phyloP scores from a whole-genome alignment of 2,113 vertebrate species.

The Oenanthe melanoleuca region DNA sequence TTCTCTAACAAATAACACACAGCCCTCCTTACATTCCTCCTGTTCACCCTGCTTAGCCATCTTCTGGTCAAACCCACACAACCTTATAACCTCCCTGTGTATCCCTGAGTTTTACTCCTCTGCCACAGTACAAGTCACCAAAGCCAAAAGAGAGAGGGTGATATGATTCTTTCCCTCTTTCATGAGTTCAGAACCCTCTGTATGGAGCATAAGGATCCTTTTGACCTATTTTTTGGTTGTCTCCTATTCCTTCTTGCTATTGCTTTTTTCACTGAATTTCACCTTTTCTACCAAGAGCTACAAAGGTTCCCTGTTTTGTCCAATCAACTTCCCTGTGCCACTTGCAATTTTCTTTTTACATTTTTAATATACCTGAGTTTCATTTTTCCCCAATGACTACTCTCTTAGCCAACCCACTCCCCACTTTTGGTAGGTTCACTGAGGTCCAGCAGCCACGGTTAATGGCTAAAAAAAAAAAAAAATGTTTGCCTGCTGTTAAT shows the following conservation, averaged over 20 bases:
- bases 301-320: not conserved
- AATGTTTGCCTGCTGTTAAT: slow-evolving; percentile 57
- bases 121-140: not conserved
- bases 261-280: not conserved
- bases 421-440: not conserved
- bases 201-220: not conserved
- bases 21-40: not conserved
- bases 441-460: slow-evolving; percentile 15
- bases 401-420: not conserved
- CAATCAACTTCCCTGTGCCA: not conserved
- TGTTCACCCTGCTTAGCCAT: not conserved
- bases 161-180: not conserved
- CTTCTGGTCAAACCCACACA: not conserved
- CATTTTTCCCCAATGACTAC: slow-evolving; percentile 5
- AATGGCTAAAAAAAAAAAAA: not conserved
- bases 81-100: rapidly evolving
- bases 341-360: slow-evolving; percentile 27
- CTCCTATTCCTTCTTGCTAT: not conserved
- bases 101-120: not conserved
- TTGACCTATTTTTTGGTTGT: not conserved
- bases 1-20: slow-evolving; percentile 13
- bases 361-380: slow-evolving; percentile 25
- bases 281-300: not conserved
- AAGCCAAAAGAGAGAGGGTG: not conserved
- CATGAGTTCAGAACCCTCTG: not conserved